phyloP scores from a whole-genome alignment of 2,113 vertebrate species.

The Arvicanthis niloticus region DNA sequence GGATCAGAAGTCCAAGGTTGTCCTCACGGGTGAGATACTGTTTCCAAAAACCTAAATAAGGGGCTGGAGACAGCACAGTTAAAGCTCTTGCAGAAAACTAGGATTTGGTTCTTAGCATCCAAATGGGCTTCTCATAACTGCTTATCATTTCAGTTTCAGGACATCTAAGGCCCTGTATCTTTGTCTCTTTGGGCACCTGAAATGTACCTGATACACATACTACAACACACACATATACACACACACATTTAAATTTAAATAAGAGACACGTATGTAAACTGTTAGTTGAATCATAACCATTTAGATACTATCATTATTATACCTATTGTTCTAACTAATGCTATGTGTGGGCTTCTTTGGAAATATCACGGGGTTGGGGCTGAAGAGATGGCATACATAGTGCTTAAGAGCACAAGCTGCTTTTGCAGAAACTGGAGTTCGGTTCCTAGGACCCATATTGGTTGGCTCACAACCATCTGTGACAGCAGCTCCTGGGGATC shows the following conservation, averaged over 20 bases:
- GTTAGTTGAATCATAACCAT: not conserved
- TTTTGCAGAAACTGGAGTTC: not conserved
- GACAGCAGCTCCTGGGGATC: not conserved
- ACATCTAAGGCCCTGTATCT: not conserved
- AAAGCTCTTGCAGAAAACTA: not conserved
- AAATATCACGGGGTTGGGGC: not conserved
- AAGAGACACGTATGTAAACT: not conserved
- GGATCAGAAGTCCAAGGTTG: not conserved
- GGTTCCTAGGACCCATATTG: not conserved
- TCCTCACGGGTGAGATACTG: too few relatives aligned
- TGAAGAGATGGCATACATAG: too few relatives aligned
- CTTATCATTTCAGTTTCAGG: not conserved
- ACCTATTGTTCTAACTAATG: not conserved
- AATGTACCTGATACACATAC: not conserved
- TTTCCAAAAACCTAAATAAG: not conserved
- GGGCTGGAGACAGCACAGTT: not conserved
- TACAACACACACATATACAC: not conserved
- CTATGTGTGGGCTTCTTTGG: not conserved
- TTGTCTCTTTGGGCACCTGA: not conserved
- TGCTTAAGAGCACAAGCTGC: not conserved
- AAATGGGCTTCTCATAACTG: not conserved
- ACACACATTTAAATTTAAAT: not conserved
- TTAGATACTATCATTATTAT: slow-evolving; percentile 8
- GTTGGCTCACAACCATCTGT: not conserved
- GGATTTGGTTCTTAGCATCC: not conserved